These are phyloP conservation scores for Hirundo rustica DNA, from an alignment of 2,797 vertebrate species.

Conservation along the genomic window DNA sequence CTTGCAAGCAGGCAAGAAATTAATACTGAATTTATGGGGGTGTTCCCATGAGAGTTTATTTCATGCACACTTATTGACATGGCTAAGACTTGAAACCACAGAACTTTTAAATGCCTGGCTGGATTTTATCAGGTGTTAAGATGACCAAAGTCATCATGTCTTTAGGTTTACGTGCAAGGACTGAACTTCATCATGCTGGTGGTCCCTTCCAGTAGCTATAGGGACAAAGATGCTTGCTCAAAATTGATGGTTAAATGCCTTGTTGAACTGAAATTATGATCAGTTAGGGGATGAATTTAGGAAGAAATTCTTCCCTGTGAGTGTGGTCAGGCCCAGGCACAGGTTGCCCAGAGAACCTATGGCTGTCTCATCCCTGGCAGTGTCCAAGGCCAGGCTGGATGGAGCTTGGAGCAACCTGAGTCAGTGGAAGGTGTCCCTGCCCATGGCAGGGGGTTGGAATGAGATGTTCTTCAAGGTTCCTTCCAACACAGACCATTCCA, in stretches of 20 bases:
- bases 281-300: neutral
- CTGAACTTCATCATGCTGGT: neutral
- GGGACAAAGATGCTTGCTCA: neutral
- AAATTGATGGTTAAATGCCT: neutral
- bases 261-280: neutral
- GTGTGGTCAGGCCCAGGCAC: neutral
- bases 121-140: neutral
- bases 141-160: neutral
- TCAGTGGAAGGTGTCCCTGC: neutral
- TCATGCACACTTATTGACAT: neutral
- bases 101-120: neutral
- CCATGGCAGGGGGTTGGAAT: neutral
- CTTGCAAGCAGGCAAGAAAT: neutral
- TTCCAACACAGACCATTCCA: neutral
- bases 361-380: fast-evolving
- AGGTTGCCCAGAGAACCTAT: neutral
- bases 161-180: neutral
- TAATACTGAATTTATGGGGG: neutral
- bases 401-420: neutral
- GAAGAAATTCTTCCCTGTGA: neutral
- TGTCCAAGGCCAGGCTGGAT: neutral
- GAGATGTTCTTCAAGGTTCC: neutral
- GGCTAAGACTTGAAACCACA: neutral
- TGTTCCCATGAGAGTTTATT: neutral
- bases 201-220: neutral